Evolutionary conservation across 2,797 vertebrate species (phyloP).

Genomic region (Ciconia nigra): DNA sequence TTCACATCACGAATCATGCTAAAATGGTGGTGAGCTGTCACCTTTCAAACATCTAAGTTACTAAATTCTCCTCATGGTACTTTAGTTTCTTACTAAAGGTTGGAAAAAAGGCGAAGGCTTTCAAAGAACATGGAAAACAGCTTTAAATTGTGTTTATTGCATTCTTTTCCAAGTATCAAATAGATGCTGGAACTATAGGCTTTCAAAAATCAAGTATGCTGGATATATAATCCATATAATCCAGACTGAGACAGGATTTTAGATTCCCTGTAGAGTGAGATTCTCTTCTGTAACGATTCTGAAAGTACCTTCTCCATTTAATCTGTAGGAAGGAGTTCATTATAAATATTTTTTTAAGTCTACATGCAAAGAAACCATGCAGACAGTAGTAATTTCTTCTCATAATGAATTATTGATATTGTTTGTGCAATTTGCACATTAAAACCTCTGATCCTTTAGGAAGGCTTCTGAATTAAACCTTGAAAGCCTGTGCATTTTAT

Average conservation of each 20-base stretch:
- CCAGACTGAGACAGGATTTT: background rate
- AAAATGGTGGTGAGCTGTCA: background rate
- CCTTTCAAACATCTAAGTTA: background rate
- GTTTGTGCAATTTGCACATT: background rate
- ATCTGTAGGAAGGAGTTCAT: background rate
- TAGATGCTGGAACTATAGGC: background rate
- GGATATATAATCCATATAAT: background rate
- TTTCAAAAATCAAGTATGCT: background rate
- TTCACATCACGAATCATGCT: background rate
- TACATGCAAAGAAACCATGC: background rate
- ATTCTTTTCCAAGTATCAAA: background rate
- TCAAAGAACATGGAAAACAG: background rate
- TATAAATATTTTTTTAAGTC: background rate
- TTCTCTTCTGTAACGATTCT: background rate
- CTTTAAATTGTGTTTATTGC: background rate
- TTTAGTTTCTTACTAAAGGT: background rate
- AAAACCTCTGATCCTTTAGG: background rate
- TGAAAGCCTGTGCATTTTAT: background rate
- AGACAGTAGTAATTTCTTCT: background rate
- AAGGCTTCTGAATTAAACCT: slow-evolving; percentile 43
- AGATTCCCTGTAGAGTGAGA: background rate
- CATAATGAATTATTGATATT: background rate
- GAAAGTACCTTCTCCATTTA: background rate
- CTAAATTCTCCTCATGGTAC: background rate
- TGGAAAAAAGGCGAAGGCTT: background rate